Evolutionary conservation across 2,797 vertebrate species (phyloP).

Genomic region (Leucoraja ocellata): DNA sequence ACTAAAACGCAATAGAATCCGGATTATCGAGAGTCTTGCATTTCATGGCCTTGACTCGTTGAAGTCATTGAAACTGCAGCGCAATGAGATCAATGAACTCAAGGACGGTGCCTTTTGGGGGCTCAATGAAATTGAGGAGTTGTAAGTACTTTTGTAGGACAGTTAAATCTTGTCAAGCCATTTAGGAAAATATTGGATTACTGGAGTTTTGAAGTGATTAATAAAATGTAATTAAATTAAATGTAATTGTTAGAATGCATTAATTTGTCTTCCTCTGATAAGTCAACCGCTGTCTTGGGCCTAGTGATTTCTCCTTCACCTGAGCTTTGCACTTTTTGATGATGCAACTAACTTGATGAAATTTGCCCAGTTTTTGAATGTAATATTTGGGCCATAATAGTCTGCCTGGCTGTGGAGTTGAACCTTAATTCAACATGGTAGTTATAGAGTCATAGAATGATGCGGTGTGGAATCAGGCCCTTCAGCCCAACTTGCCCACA

Average conservation of each 20-base stretch:
- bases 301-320: neutral
- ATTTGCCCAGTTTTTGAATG: neutral
- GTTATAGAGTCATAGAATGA: no score
- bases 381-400: neutral
- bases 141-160: constrained; percentile 66
- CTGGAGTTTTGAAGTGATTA: neutral
- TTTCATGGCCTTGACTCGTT: constrained; percentile 93
- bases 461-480: no score
- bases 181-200: neutral
- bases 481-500: no score
- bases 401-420: neutral
- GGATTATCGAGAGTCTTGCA: constrained; percentile 85
- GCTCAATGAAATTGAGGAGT: constrained; percentile 86
- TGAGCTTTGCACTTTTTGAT: neutral
- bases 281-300: neutral
- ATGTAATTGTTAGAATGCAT: neutral
- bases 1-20: constrained; percentile 90
- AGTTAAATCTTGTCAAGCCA: neutral
- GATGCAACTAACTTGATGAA: neutral
- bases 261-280: neutral
- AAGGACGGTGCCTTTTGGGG: constrained; percentile 98
- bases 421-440: neutral
- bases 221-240: neutral
- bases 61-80: constrained; percentile 88
- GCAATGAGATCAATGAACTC: constrained; percentile 84